Base-by-base conservation (phyloP, 2,797 vertebrate genomes). In the Sebastiscus tertius region DNA sequence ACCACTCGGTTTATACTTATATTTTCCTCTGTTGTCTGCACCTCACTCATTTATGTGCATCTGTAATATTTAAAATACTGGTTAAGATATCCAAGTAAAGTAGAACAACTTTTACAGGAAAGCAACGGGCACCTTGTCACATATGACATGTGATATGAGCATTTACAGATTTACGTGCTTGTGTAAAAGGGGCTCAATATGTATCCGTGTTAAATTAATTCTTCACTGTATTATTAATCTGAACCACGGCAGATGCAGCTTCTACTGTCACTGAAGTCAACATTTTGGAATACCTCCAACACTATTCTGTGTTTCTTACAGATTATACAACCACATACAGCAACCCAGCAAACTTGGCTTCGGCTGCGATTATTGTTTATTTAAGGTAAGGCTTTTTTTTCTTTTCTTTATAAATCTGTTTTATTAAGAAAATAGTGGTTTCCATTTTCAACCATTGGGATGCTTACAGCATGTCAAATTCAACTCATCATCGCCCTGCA, bases 301-400 rank as follows among this genome's bases (percentile, higher is more conserved):
- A 54, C 36, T 66, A 2, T 67, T 71, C 4, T 85, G 22, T 91
- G 67, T 85, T 67, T 85, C 33, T 79, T 87, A 8, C 91, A 97
- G 96, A 85, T 94, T 97, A 94, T 97, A 96, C 91, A 97, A 97
- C 93, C 96, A 97, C 87, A 97, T 96, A 96, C 96, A 97, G 82
- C 95, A 96, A 84, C 96, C 96, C 64, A 97, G 96, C 90, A 96
- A 96, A 83, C 95, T 97, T 33, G 94, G 94, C 68, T 96, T 89
- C 75, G 96, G 96, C 77, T 97, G 96, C 22, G 96, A 97, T 92
- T 97, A 97, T 89, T 95, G 94, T 91, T 95, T 97, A 94, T 97
- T 97, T 94, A 97, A 97, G 96, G 96, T 97, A 93, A 91, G 79
- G 6, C 24, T 36, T 22, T 63, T 27, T 27, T 16, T 31, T 7